phyloP scores from a whole-genome alignment of 2,113 vertebrate genomes.

The Natator depressus region DNA sequence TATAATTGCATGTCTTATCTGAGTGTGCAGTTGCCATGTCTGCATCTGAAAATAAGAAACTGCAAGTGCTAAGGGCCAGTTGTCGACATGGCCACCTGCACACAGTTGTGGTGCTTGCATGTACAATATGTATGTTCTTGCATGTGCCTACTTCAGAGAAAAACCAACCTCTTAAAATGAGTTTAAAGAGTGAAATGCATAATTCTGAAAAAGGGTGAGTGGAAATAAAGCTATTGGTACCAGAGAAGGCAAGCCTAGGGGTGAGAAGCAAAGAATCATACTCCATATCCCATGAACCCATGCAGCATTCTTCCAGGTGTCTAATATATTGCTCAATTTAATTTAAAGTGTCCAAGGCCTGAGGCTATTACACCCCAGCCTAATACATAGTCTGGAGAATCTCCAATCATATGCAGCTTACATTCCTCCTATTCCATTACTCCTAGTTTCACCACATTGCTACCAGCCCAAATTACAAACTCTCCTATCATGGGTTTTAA shows the following conservation, averaged over 20 bases:
- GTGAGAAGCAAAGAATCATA: not conserved
- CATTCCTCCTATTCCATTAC: not conserved
- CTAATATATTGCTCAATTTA: not conserved
- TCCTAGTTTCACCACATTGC: not conserved
- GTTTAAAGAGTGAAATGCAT: not conserved
- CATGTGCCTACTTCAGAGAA: not conserved
- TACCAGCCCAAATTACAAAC: not conserved
- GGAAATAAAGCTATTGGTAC: not conserved
- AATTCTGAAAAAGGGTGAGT: not conserved
- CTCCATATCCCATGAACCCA: not conserved
- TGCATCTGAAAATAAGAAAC: accelerated
- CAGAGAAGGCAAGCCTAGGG: not conserved
- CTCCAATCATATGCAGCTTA: not conserved
- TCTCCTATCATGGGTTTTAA: not conserved
- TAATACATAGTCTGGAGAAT: not conserved
- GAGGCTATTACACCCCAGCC: not conserved
- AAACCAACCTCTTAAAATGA: not conserved
- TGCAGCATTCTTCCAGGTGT: not conserved
- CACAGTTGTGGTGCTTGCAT: not conserved
- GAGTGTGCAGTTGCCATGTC: accelerated
- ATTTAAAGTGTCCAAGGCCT: not conserved
- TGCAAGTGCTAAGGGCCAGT: not conserved
- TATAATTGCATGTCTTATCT: not conserved
- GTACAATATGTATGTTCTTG: not conserved
- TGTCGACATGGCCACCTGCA: not conserved